These are phyloP conservation scores for Cnemophilus loriae DNA, from an alignment of 2,113 vertebrate species.

Conservation along the genomic window DNA sequence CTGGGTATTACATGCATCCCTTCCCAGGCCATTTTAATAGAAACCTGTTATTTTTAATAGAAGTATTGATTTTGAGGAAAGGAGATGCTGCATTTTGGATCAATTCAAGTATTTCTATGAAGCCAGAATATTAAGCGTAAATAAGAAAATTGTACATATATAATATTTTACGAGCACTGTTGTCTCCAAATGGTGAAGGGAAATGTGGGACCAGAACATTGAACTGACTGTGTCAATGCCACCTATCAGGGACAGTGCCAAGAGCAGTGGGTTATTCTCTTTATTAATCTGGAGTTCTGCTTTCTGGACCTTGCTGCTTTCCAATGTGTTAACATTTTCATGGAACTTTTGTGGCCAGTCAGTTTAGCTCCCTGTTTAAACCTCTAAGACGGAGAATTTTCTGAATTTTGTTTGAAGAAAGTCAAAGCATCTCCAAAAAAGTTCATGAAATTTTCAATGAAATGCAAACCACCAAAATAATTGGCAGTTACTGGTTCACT, in stretches of 20 bases:
- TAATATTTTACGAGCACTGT: background rate
- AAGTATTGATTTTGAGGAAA: background rate
- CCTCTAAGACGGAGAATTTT: background rate
- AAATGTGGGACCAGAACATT: background rate
- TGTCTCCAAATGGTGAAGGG: background rate
- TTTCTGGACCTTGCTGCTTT: background rate
- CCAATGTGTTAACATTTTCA: background rate
- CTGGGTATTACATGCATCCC: background rate
- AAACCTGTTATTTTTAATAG: background rate
- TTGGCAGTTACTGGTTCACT: background rate
- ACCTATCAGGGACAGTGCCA: background rate
- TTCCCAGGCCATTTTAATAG: background rate
- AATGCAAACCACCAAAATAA: background rate
- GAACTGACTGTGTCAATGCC: background rate
- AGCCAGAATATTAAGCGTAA: background rate
- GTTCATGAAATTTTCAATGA: background rate
- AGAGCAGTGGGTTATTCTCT: background rate
- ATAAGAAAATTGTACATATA: background rate
- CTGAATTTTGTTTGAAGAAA: background rate
- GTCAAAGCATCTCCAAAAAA: background rate
- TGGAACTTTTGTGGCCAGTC: background rate
- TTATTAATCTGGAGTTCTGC: background rate
- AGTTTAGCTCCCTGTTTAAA: background rate
- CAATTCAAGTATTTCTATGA: background rate
- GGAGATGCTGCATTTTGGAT: background rate